Evolutionary conservation across 1,140 invertebrate genomes (phyloP), one percentile per base, ranked within the genome.

Genomic region (Aethina tumida): DNA sequence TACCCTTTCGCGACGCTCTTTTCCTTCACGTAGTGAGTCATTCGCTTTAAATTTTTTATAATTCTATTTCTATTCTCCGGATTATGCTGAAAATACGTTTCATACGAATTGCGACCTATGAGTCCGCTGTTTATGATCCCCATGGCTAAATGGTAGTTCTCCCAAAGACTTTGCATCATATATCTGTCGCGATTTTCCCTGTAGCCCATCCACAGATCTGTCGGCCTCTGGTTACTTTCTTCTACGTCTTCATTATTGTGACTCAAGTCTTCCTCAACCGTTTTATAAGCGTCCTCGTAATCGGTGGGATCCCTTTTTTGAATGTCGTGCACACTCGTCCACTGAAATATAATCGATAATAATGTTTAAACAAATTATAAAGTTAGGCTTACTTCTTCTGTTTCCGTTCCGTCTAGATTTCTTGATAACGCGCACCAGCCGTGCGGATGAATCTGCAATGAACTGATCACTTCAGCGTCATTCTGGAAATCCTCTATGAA

Each of bases 301-400:
- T 71, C 71, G 39, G 62, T 62, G 0, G 58, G 45, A 20, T 71
- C 67, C n/a, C 65, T 56, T 22, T 78, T 73, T 63, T 91, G 87
- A 36, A 96, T 91, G 58, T 94, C 89, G 63, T 95, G 91, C 14
- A 95, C 76, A 60, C 87, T 91, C 2, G 87, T 92, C 86, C 86
- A 94, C 81, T 86, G 60, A 13, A 37, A 28, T 14, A 16, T 22
- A 14, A n/a, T n/a, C n/a, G n/a, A n/a, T n/a, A n/a, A n/a, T 3
- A 6, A 21, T 20, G 12, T 17, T n/a, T 10, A 18, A 21, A n/a
- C 18, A 31, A 25, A 25, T 15, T n/a, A n/a, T n/a, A n/a, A n/a
- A n/a, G n/a, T 36, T 8, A 18, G 18, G 33, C 16, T 59, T 65
- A 82, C 83, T 72, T 94, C 89, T 27, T 85, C 82, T 49, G 74